phyloP scores from a whole-genome alignment of 2,113 vertebrate genomes.

The Terrapene triunguis region DNA sequence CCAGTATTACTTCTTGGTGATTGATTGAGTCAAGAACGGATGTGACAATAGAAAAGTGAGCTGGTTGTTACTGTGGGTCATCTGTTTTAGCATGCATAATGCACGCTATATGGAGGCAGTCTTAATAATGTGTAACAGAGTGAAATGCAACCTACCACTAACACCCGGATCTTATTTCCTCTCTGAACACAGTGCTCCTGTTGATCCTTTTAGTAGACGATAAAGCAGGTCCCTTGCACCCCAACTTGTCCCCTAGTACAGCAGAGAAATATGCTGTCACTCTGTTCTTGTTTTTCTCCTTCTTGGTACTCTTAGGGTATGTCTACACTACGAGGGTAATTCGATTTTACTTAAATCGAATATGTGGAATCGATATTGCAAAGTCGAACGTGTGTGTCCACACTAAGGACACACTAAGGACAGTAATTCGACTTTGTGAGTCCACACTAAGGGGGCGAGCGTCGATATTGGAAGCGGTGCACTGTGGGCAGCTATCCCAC shows the following conservation, averaged over 20 bases:
- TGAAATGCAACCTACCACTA: neutral
- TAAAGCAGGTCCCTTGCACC: neutral
- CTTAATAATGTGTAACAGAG: neutral
- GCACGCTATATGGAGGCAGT: rapidly evolving
- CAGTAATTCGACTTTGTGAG: no score
- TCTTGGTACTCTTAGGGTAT: neutral
- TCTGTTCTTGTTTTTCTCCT: conserved; percentile 12
- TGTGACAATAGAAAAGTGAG: neutral
- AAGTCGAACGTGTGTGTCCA: no score
- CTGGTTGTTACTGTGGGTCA: neutral
- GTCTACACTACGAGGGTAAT: no score
- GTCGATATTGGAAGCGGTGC: no score
- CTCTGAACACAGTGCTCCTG: neutral
- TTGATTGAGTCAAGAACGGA: neutral
- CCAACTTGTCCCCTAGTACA: neutral
- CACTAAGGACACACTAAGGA: no score
- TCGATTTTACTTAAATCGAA: no score
- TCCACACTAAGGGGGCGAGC: no score
- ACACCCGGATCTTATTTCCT: neutral
- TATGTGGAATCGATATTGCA: no score
- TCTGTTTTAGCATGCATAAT: neutral
- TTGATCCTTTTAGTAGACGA: neutral
- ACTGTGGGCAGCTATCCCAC: no score
- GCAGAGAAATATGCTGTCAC: neutral
- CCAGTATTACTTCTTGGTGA: neutral